These are phyloP conservation scores for Phyllotis vaccarum DNA, from an alignment of 2,797 vertebrate genomes.

Conservation along the genomic window DNA sequence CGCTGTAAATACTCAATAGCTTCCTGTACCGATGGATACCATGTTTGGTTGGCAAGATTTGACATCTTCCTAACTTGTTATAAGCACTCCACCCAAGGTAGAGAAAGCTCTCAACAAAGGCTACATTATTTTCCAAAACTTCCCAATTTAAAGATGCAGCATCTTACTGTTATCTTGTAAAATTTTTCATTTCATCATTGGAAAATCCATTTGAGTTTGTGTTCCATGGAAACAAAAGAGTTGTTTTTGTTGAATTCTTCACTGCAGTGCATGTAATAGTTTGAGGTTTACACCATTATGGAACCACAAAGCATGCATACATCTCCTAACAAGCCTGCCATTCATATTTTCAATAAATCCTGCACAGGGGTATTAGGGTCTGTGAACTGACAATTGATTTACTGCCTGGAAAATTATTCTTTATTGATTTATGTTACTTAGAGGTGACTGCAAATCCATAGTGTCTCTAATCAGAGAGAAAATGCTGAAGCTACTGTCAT, in stretches of 20 bases:
- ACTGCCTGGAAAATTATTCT: constrained; percentile 92
- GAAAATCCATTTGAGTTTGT: constrained; percentile 24
- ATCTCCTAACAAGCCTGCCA: constrained; percentile 89
- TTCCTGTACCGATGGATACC: neutral
- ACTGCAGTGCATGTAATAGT: constrained; percentile 65
- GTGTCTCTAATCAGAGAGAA: constrained; percentile 88
- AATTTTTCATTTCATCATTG: neutral
- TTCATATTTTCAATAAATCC: constrained; percentile 89
- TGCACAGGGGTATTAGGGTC: constrained; percentile 85
- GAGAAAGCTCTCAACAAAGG: neutral
- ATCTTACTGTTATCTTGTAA: neutral
- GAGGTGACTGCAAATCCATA: constrained; percentile 87
- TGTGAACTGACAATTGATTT: constrained; percentile 91
- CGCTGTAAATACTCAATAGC: neutral
- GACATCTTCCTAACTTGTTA: neutral
- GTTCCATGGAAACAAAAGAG: constrained; percentile 61
- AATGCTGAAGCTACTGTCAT: constrained; percentile 87
- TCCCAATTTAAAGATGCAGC: accelerated
- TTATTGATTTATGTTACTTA: constrained; percentile 91
- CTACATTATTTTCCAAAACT: neutral
- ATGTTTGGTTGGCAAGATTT: neutral
- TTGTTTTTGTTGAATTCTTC: constrained; percentile 74
- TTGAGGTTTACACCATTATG: constrained; percentile 73
- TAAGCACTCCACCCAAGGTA: neutral
- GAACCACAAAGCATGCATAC: constrained; percentile 82